A percentile compares a stretch with the other conserved stretches of the same genome.
Conservation (phyloP, 2,797 vertebrate species). For the Echeneis naucrates region DNA sequence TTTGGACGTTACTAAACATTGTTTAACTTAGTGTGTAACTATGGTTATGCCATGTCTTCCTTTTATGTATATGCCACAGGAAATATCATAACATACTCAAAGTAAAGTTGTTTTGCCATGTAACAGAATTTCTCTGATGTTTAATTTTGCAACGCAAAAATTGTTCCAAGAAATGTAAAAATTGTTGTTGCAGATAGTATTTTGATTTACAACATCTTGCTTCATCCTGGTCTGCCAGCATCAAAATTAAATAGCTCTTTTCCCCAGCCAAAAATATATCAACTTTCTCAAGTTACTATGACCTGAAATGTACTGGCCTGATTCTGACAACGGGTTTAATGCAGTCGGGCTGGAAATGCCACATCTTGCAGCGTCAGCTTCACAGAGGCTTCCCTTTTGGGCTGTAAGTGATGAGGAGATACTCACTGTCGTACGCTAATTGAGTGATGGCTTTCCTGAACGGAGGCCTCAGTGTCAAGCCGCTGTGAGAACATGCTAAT, state of each 20-base stretch:
- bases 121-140: background rate
- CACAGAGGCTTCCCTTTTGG: constrained; percentile 15
- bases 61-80: background rate
- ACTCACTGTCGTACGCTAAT: constrained; percentile 46
- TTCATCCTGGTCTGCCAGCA: constrained; percentile 2
- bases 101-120: background rate
- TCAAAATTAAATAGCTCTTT: background rate
- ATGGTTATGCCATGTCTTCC: background rate
- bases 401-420: constrained; percentile 21
- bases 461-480: constrained; percentile 23
- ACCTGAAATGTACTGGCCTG: constrained; percentile 52
- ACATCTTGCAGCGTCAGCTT: constrained; percentile 11
- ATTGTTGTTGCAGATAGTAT: background rate
- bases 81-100: background rate
- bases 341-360: constrained; percentile 38
- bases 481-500: constrained; percentile 56
- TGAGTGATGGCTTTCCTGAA: constrained; percentile 45
- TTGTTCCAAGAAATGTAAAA: constrained; percentile 1
- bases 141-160: too few relatives aligned
- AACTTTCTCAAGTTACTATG: constrained; percentile 31
- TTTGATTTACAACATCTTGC: background rate
- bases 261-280: constrained; percentile 27
- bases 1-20: background rate
- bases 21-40: background rate
- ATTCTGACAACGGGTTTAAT: constrained; percentile 21